Conservation (phyloP, 2,888 invertebrate genomes). For the Clunio marinus region DNA sequence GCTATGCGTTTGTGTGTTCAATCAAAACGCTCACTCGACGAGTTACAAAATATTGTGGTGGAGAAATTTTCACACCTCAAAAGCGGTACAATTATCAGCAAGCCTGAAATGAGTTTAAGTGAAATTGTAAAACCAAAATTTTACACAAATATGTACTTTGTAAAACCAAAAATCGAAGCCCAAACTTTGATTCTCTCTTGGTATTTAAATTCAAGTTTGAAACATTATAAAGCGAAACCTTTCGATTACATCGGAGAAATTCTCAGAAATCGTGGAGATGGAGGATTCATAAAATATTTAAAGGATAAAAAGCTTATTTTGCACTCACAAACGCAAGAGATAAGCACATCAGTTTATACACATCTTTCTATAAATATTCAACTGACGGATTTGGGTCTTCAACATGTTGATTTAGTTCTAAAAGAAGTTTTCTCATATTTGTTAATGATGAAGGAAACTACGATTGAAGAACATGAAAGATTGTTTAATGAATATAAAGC, state of each 20-base stretch:
- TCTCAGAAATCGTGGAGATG: constrained; percentile 80
- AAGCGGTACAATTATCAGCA: not conserved
- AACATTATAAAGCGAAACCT: constrained; percentile 50
- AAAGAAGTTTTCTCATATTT: constrained; percentile 76
- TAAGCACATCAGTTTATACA: constrained; percentile 63
- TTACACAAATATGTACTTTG: constrained; percentile 56
- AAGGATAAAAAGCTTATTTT: constrained; percentile 59
- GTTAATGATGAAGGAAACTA: constrained; percentile 62
- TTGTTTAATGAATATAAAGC: constrained; percentile 66
- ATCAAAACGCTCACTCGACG: constrained; percentile 53
- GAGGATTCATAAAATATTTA: constrained; percentile 74
- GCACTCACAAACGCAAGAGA: not conserved
- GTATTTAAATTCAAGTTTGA: constrained; percentile 47
- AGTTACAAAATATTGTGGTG: constrained; percentile 44
- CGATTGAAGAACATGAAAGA: constrained; percentile 58
- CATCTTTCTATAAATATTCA: constrained; percentile 69
- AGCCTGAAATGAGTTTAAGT: not conserved
- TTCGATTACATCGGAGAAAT: constrained; percentile 70
- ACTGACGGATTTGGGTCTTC: constrained; percentile 72
- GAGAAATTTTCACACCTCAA: constrained; percentile 20
- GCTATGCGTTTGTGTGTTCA: constrained; percentile 84
- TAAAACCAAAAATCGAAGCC: constrained; percentile 70
- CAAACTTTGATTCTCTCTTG: constrained; percentile 58
- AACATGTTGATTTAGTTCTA: constrained; percentile 69
- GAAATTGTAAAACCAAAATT: constrained; percentile 46